Evolutionary conservation across 2,888 invertebrate genomes (phyloP), one percentile per base, ranked within the genome.

Genomic region (Tinea semifulvella): DNA sequence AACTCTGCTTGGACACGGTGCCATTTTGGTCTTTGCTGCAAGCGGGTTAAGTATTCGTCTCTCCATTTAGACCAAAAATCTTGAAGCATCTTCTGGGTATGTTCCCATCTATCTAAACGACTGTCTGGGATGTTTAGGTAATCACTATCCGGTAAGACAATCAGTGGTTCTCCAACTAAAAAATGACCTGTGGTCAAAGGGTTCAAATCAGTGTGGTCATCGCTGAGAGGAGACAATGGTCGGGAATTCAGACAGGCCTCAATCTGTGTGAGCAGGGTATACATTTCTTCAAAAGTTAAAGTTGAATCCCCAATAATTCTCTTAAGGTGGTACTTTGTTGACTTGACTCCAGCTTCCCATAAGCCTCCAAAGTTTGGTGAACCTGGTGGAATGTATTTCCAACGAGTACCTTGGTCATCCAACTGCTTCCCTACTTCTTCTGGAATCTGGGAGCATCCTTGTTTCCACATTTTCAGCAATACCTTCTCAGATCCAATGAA

Each of bases 11-110:
- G 22, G 19, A 46, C 52, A 31, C 3, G 2, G 8, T 11, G 14
- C 28, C 28, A 43, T 28, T 28, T 43, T 4, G 47, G 47, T 40
- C 51, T 44, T 39, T 51, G 46, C 43, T 39, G 48, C 17, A 49
- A 44, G 28, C 19, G 47, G 7, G 40, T 44, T 17, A 53, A 40
- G 45, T 52, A 55, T 35, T 55, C 54, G 38, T 50, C 44, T 13
- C 47, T 50, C 52, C 52, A 54, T 14, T 48, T 52, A 8, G 43
- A 47, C 54, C 54, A 54, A 39, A 55, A 55, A 42, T 49, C 46
- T 25, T 46, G 43, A 2, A 52, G 44, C 46, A 53, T 53, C 28
- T 49, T 50, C 49, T 54, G 53, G 5, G 28, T 46, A 3, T 52
- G 26, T n/a, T 47, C 36, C 55, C 55, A 54, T 40, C 52, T 27